These are phyloP conservation scores for Agonopterix heracliana DNA, from an alignment of 2,888 invertebrate species.

Conservation along the genomic window DNA sequence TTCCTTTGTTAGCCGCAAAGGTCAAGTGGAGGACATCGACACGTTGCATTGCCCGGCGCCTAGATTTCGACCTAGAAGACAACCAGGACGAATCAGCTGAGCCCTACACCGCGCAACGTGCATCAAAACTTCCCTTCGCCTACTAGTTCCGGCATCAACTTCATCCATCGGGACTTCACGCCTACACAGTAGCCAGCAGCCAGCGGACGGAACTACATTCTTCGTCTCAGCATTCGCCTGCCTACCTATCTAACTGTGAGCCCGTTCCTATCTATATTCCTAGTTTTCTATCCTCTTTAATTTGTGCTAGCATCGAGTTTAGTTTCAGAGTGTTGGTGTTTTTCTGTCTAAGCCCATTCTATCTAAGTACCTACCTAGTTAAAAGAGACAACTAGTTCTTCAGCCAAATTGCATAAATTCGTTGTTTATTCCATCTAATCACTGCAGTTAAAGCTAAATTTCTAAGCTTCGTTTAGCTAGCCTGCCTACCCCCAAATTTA, in stretches of 20 bases:
- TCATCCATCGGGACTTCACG: not conserved
- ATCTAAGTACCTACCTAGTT: not conserved
- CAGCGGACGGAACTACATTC: not conserved
- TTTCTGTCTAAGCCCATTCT: no score
- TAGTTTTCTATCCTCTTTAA: not conserved
- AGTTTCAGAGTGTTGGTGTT: not conserved
- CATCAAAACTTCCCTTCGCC: no score
- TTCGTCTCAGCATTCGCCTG: not conserved
- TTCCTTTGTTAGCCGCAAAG: no score
- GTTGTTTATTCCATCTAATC: not conserved
- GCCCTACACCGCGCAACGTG: no score
- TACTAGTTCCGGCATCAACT: no score
- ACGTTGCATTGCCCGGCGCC: no score
- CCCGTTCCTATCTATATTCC: not conserved
- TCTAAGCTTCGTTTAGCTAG: not conserved
- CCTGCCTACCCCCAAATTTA: not conserved
- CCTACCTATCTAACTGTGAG: not conserved
- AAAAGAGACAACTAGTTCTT: not conserved
- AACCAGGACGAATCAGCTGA: no score
- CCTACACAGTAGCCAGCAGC: not conserved
- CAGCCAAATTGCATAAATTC: not conserved
- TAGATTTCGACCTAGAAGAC: no score
- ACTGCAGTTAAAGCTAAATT: not conserved
- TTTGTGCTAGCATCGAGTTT: not conserved
- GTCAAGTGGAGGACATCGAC: no score